Percentiles rank a stretch among this genome's conserved stretches.
phyloP scores from a whole-genome alignment of 2,113 vertebrate species.

The Amphilophus citrinellus region DNA sequence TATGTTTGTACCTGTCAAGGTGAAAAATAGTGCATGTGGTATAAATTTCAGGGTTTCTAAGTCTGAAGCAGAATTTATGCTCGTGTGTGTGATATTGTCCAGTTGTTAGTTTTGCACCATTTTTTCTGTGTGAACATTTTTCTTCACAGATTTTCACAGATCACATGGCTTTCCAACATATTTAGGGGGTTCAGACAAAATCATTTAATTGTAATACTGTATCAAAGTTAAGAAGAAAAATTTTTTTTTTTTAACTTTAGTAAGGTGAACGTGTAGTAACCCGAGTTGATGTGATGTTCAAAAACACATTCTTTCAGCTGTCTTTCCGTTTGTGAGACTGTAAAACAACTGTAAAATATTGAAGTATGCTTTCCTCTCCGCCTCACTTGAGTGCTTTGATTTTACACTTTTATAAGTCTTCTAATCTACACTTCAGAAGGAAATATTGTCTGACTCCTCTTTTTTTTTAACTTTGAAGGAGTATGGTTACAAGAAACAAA shows the following conservation, averaged over 20 bases:
- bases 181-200: neutral
- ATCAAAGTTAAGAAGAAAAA: neutral
- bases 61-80: neutral
- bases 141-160: neutral
- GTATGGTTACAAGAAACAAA: neutral
- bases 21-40: slow-evolving; percentile 8
- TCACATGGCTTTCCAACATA: neutral
- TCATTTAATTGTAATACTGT: neutral
- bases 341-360: neutral
- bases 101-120: neutral
- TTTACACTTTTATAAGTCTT: neutral
- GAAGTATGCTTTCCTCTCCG: neutral
- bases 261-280: neutral
- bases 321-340: neutral
- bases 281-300: neutral
- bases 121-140: neutral
- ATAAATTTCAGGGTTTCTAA: neutral
- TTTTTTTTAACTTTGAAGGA: neutral
- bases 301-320: neutral
- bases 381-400: neutral
- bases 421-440: neutral
- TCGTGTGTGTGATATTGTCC: neutral
- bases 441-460: neutral
- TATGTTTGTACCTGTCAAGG: slow-evolving; percentile 4
- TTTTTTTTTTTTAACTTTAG: neutral